These are phyloP conservation scores for Aphyosemion australe DNA, from an alignment of 2,113 vertebrate species.

Conservation along the genomic window DNA sequence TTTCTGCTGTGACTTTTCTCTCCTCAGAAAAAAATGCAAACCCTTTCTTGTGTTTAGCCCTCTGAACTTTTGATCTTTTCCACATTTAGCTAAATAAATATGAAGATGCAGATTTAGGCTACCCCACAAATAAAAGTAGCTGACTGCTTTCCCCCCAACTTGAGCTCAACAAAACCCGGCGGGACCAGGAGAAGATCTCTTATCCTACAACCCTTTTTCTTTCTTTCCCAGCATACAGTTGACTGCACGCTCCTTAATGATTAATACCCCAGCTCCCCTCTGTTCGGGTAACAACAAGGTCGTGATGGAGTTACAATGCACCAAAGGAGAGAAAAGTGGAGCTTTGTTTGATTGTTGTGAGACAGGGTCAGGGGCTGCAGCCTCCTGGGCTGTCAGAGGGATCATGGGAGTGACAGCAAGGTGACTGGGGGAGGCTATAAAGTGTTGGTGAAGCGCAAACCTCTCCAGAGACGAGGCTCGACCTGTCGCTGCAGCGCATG, in stretches of 20 bases:
- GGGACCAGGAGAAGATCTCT: not conserved
- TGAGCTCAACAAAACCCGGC: no score
- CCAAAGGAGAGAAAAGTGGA: conserved; percentile 54
- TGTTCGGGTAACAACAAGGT: conserved; percentile 54
- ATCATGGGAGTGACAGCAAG: conserved; percentile 61
- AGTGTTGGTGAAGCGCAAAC: conserved; percentile 32
- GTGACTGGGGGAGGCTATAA: conserved; percentile 66
- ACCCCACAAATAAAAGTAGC: no score
- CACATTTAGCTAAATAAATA: no score
- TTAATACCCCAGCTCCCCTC: conserved; percentile 47
- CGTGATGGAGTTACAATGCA: conserved; percentile 74
- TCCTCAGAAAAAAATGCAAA: no score
- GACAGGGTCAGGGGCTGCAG: conserved; percentile 54
- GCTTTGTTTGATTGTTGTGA: conserved; percentile 69
- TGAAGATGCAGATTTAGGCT: no score
- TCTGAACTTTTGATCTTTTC: no score
- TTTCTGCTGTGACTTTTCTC: no score
- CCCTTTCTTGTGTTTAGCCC: no score
- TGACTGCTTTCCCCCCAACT: no score
- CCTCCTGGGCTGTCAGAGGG: conserved; percentile 60
- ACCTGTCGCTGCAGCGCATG: conserved; percentile 25
- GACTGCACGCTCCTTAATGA: conserved; percentile 57
- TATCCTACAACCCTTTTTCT: not conserved
- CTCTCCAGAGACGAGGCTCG: conserved; percentile 43
- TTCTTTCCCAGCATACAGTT: not conserved